A percentile compares a stretch with the other conserved stretches of the same genome.
phyloP scores from a whole-genome alignment of 2,113 vertebrate genomes.

The Lasiurus cinereus region DNA sequence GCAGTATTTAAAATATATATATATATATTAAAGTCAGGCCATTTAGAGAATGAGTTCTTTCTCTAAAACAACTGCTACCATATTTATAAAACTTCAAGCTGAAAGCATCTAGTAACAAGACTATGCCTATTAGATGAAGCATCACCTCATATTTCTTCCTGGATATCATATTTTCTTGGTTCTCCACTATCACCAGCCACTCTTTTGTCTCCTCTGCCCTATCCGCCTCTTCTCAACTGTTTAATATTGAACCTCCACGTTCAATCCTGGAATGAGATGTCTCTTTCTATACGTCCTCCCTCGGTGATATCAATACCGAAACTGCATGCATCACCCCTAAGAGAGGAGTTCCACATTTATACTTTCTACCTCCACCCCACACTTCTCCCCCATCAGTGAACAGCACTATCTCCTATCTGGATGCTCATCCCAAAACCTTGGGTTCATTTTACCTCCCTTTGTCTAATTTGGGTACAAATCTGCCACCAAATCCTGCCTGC shows the following conservation, averaged over 20 bases:
- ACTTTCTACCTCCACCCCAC: not conserved
- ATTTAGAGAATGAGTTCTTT: not conserved
- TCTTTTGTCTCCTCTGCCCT: not conserved
- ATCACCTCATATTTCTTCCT: not conserved
- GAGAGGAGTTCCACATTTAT: not conserved
- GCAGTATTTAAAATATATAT: not conserved
- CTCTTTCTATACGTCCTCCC: not conserved
- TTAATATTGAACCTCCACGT: not conserved
- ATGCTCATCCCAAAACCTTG: not conserved
- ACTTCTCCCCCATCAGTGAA: not conserved
- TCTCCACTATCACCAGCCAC: not conserved
- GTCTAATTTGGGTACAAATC: not conserved
- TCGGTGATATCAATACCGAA: not conserved
- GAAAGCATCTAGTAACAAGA: not conserved
- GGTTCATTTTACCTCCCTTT: not conserved
- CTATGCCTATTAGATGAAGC: not conserved
- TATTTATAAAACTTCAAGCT: not conserved
- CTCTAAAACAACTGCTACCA: not conserved
- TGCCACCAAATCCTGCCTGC: not conserved
- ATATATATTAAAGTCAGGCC: not conserved
- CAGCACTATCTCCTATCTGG: not conserved
- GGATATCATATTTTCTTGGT: not conserved
- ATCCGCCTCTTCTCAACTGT: not conserved
- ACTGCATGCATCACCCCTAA: not conserved
- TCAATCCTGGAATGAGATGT: not conserved